A percentile compares a stretch with the other conserved stretches of the same genome.
Evolutionary conservation across 2,113 vertebrate species (phyloP).

Genomic region (Stigmatopora argus): DNA sequence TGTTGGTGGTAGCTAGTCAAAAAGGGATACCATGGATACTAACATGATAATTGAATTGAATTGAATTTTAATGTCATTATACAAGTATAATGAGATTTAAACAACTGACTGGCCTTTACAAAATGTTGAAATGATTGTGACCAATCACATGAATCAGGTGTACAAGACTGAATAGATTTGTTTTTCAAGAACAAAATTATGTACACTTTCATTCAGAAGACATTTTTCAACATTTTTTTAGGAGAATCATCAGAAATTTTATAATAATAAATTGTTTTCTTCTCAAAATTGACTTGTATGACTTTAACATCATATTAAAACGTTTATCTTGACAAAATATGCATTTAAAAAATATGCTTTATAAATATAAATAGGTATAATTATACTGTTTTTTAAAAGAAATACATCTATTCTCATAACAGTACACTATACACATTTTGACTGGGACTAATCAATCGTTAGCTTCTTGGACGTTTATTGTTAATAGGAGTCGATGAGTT

Average conservation of each 20-base stretch:
- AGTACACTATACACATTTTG: too few species aligned
- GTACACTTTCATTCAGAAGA: too few species aligned
- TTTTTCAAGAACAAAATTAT: background rate
- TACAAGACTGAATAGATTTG: background rate
- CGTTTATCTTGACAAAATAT: background rate
- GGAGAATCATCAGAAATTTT: too few species aligned
- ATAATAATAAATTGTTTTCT: background rate
- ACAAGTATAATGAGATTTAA: background rate
- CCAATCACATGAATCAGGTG: background rate
- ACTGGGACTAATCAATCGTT: too few species aligned
- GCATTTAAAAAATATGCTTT: too few species aligned
- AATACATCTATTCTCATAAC: too few species aligned
- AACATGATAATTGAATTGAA: background rate
- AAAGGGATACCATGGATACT: background rate
- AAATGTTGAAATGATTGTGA: background rate
- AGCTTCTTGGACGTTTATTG: too few species aligned
- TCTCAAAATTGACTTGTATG: background rate
- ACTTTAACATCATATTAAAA: background rate
- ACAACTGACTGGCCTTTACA: too few species aligned
- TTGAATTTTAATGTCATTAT: background rate
- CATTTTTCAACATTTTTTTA: too few species aligned
- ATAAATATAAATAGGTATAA: too few species aligned
- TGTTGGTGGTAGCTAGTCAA: background rate
- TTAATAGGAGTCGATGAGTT: too few species aligned
- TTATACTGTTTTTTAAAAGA: too few species aligned